Conservation (phyloP, 2,797 vertebrate species). For the Chloroceryle amazona region DNA sequence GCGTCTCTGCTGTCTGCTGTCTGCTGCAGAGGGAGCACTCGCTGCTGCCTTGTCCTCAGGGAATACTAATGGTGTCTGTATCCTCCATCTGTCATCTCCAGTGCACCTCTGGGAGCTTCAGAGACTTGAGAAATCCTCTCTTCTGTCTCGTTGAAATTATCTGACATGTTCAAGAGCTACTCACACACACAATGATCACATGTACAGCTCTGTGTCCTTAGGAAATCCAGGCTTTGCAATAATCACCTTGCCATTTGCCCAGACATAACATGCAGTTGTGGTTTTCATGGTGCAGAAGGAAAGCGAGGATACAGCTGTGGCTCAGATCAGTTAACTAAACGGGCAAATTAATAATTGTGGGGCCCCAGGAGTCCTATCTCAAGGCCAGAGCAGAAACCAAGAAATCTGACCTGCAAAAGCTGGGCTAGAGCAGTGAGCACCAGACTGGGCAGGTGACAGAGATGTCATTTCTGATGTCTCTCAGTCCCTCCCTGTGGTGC, state of each 20-base stretch:
- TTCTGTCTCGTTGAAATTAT: neutral
- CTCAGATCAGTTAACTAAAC: neutral
- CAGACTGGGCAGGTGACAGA: neutral
- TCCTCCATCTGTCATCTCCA: constrained; percentile 23
- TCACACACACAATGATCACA: neutral
- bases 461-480: fast-evolving
- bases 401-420: neutral
- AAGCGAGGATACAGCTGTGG: neutral
- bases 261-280: neutral
- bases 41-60: neutral
- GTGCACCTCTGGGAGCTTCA: neutral
- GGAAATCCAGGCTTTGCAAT: neutral
- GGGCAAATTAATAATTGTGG: neutral
- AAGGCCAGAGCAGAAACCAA: neutral
- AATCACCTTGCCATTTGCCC: neutral
- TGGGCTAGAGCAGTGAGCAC: neutral
- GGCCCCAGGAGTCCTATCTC: neutral
- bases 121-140: neutral
- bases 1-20: neutral
- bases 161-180: neutral
- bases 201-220: neutral
- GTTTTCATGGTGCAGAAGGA: neutral
- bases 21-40: neutral
- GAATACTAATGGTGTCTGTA: neutral
- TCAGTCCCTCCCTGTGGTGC: neutral